Conservation (phyloP, 2,888 invertebrate genomes). For the Epinotia ramella region DNA sequence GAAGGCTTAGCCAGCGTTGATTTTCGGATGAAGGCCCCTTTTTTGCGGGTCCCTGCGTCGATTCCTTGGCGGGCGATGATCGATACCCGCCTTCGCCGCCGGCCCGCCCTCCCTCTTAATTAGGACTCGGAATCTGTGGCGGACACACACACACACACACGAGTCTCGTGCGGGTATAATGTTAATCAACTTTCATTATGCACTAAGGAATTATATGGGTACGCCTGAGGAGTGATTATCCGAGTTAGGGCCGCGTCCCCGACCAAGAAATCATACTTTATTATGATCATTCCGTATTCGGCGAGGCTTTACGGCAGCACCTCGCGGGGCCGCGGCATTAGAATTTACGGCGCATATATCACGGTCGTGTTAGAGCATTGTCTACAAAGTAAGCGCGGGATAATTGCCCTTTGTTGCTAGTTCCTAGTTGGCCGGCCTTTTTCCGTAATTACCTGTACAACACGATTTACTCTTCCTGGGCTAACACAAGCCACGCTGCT, state of each 20-base stretch:
- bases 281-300: conserved; percentile 78
- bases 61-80: conserved; percentile 84
- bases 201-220: conserved; percentile 85
- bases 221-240: conserved; percentile 85
- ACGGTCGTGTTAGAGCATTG: conserved; percentile 68
- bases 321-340: conserved; percentile 77
- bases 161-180: conserved; percentile 70
- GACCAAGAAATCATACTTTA: conserved; percentile 84
- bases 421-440: conserved; percentile 52
- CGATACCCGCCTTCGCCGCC: conserved; percentile 78
- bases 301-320: conserved; percentile 69
- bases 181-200: conserved; percentile 86
- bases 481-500: not conserved
- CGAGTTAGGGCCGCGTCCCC: conserved; percentile 79
- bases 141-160: conserved; percentile 91
- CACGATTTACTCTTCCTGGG: not conserved
- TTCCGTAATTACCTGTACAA: conserved; percentile 30
- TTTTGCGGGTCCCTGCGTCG: conserved; percentile 83
- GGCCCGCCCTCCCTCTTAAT: conserved; percentile 90
- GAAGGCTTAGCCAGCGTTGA: conserved; percentile 80
- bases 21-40: conserved; percentile 84
- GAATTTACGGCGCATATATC: conserved; percentile 81
- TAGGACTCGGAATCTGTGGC: conserved; percentile 94
- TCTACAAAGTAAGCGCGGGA: conserved; percentile 67
- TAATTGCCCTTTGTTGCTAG: conserved; percentile 71